Base-by-base conservation (phyloP, 1,140 invertebrate species). In the Globodera rostochiensis region DNA sequence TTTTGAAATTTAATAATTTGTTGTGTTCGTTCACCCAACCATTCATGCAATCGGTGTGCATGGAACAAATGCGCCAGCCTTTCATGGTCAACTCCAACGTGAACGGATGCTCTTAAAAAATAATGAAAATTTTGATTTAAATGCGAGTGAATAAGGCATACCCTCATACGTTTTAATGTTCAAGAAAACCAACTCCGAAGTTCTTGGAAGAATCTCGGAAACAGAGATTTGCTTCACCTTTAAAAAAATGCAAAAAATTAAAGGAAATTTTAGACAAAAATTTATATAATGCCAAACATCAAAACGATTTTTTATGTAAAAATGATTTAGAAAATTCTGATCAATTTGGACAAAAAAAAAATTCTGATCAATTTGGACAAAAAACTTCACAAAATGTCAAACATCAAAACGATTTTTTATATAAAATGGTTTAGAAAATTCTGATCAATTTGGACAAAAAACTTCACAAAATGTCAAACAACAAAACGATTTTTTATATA, bases 51-150 rank as follows among this genome's bases (percentile, higher is more conserved):
- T 88, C 88, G 19, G 86, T 82, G 64, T 87, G 88, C 11, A 76
- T 73, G 6, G 88, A 89, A 36, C 87, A 85, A 64, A 89, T 83
- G 46, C 88, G 74, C 88, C 88, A 89, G 7, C 88, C 88, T 71
- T 89, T 89, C 87, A 90, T 88, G 19, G 88, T 89, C 53, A 89
- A 80, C 71, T 89, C 88, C 49, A 90, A 57, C 19, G 88, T 90
- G 67, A 77, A 89, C 5, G 87, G 82, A 9, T 86, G 83, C 46
- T 83, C 89, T 88, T 73, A 76, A 89, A 74, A 36, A 53, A 74
- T 25, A 15, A 11, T n/a, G 21, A 50, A 49, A 57, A 86, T 57
- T 60, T 79, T 47, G 78, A 47, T 15, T 82, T 15, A 46, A 46
- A 76, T 36, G 77, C 46, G 19, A 74, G 4, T 49, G 19, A 19